phyloP scores from a whole-genome alignment of 2,888 invertebrate species.

The Nomada fabriciana region DNA sequence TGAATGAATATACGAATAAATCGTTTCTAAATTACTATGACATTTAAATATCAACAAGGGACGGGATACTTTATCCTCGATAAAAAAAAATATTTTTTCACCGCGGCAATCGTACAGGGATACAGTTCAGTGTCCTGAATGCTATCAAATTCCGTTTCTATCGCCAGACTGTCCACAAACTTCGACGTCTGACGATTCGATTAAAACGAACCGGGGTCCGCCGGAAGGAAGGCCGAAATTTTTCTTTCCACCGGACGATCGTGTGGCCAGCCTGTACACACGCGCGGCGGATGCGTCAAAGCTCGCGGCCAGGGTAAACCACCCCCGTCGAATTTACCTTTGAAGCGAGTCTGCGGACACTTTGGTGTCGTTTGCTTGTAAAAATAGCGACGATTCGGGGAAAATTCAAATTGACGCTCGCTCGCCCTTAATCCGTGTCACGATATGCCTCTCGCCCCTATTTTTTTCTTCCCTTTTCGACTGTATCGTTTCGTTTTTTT shows the following conservation, averaged over 20 bases:
- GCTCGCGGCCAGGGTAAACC: constrained; percentile 41
- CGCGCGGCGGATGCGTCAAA: constrained; percentile 41
- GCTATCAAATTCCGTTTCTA: constrained; percentile 6
- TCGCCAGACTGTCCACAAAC: background rate
- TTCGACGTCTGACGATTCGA: constrained; percentile 23
- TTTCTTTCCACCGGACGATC: constrained; percentile 39
- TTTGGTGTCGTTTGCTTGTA: constrained; percentile 79
- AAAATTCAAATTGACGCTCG: constrained; percentile 78
- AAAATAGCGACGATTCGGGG: constrained; percentile 80
- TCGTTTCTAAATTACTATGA: too few species aligned
- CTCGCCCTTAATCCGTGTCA: constrained; percentile 70
- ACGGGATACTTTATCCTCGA: too few species aligned
- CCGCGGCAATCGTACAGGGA: too few species aligned
- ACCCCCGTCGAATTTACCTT: constrained; percentile 35
- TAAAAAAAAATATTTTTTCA: too few species aligned
- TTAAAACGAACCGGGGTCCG: constrained; percentile 17
- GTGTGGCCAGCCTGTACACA: constrained; percentile 25
- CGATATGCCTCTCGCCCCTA: constrained; percentile 52
- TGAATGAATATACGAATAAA: too few species aligned
- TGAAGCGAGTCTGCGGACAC: constrained; percentile 35
- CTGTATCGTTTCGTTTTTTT: constrained; percentile 39
- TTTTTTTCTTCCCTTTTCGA: constrained; percentile 20
- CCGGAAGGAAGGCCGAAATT: constrained; percentile 17
- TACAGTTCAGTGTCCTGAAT: too few species aligned
- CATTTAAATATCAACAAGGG: too few species aligned